Evolutionary conservation across 92 coral and sea anemone genomes (phyloP).

Genomic region (Isaurus tuberculatus): DNA sequence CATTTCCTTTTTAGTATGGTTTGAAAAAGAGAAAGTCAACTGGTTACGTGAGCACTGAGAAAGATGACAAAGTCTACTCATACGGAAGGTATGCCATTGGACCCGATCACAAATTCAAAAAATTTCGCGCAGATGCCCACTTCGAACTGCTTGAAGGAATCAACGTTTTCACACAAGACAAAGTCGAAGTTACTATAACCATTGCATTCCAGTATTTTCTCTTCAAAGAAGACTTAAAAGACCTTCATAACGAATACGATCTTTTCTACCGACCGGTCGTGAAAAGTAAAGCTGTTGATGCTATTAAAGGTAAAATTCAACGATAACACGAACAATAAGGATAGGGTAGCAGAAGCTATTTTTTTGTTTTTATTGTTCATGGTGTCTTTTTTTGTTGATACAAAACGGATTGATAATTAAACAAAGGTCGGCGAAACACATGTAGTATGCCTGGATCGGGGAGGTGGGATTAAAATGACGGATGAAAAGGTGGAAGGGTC

Average conservation of each 20-base stretch:
- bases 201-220: conserved; percentile 41
- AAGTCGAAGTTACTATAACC: conserved; percentile 40
- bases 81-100: conserved; percentile 39
- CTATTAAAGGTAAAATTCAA: conserved; percentile 39
- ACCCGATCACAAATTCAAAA: conserved; percentile 43
- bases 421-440: no score
- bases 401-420: no score
- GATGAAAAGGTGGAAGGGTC: neutral
- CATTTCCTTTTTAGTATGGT: conserved; percentile 16
- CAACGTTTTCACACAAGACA: conserved; percentile 37
- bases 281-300: conserved; percentile 51
- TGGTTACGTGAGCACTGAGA: conserved; percentile 20
- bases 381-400: no score
- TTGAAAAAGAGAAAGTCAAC: conserved; percentile 40
- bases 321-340: neutral
- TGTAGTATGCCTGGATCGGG: no score
- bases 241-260: conserved; percentile 45
- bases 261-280: conserved; percentile 42
- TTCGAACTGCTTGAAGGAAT: conserved; percentile 3
- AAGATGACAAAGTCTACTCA: conserved; percentile 9
- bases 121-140: conserved; percentile 41
- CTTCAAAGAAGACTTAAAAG: conserved; percentile 33
- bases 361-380: no score
- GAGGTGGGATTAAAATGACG: no score
- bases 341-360: no score